Percentiles rank a stretch among this genome's conserved stretches.
Conservation (phyloP, 2,113 vertebrate genomes). For the Butorides virescens region DNA sequence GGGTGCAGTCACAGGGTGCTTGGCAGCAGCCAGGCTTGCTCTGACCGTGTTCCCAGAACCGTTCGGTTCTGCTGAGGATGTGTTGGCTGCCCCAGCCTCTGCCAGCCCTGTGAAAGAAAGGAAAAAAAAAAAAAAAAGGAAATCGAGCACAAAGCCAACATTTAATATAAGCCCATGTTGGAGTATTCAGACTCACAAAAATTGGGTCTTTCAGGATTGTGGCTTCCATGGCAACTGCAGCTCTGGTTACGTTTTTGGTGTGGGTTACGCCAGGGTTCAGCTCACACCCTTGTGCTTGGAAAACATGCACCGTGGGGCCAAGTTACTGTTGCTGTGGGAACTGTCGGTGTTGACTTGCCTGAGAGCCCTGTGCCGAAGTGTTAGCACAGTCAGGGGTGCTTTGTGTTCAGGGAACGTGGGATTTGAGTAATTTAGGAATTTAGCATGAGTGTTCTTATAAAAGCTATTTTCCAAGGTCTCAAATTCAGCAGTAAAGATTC, state of each 20-base stretch:
- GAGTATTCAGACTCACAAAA: not conserved
- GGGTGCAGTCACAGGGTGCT: not conserved
- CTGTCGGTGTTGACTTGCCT: not conserved
- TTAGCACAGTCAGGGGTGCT: fast-evolving
- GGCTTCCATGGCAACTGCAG: not conserved
- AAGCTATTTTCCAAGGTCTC: not conserved
- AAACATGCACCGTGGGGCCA: fast-evolving
- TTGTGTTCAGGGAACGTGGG: not conserved
- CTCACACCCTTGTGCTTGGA: not conserved
- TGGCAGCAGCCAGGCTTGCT: not conserved
- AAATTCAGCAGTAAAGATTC: not conserved
- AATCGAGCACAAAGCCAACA: fast-evolving
- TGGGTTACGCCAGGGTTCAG: not conserved
- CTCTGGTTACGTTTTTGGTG: not conserved
- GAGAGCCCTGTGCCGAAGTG: not conserved
- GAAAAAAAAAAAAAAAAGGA: not conserved
- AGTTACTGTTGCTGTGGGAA: not conserved
- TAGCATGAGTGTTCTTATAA: not conserved
- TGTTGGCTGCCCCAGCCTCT: not conserved
- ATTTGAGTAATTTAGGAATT: not conserved
- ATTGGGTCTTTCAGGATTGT: not conserved
- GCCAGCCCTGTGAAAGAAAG: not conserved
- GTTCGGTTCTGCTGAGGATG: fast-evolving
- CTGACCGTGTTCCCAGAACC: not conserved
- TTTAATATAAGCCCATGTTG: not conserved